These are phyloP conservation scores for Ostrea denselamellosa DNA, from an alignment of 1,140 invertebrate genomes.

Conservation along the genomic window DNA sequence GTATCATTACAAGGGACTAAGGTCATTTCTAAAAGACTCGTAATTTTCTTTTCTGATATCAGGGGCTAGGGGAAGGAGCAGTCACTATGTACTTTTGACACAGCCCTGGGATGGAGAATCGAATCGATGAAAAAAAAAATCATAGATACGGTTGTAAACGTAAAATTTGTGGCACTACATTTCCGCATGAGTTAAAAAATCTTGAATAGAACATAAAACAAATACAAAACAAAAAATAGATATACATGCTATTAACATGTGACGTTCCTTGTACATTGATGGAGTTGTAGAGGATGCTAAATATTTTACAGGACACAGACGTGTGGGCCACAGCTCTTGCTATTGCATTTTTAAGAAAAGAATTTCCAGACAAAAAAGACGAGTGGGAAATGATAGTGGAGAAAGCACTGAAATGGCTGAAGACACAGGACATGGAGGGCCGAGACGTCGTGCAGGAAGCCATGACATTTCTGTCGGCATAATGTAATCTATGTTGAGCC, in stretches of 20 bases:
- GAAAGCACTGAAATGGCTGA: constrained; percentile 48
- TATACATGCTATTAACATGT: background rate
- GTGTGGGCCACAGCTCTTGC: constrained; percentile 51
- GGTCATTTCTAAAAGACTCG: too few relatives aligned
- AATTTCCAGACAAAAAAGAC: background rate
- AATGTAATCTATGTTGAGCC: too few relatives aligned
- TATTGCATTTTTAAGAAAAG: constrained; percentile 40
- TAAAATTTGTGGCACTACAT: too few relatives aligned
- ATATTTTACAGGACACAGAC: constrained; percentile 13
- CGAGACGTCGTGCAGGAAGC: background rate
- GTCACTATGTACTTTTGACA: background rate
- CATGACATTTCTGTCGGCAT: background rate
- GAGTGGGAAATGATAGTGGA: constrained; percentile 49
- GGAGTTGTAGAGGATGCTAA: background rate
- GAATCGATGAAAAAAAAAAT: background rate
- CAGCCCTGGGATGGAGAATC: background rate
- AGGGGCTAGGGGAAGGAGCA: too few relatives aligned
- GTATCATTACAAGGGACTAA: background rate
- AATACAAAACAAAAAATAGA: background rate
- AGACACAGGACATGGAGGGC: constrained; percentile 5
- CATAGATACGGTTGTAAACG: too few relatives aligned
- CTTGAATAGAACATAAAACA: background rate
- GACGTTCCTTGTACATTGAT: too few relatives aligned
- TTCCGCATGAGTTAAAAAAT: background rate
- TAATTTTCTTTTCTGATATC: too few relatives aligned